Evolutionary conservation across 2,888 invertebrate genomes (phyloP), one percentile per base, ranked within the genome.

Genomic region (Amblyteles armatorius): DNA sequence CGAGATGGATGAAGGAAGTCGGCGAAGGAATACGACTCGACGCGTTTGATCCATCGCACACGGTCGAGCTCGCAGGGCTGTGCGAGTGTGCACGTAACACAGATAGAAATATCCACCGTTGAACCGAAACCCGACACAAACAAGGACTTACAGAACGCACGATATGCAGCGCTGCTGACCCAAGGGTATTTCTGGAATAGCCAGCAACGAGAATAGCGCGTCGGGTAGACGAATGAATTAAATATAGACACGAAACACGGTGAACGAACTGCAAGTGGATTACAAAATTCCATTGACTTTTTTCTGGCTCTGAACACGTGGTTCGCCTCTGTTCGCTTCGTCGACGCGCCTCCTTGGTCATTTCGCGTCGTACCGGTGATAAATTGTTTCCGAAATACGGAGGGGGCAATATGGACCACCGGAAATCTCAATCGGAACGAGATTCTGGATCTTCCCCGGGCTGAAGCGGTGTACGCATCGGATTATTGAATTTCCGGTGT

Each of bases 211-310:
- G 91, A 93, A 92, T 93, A 93, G 92, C 90, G 67, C 88, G 86
- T 86, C 88, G 88, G 90, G 91, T 90, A 91, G 92, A 92, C 91
- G 91, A 88, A 86, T 92, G 92, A 91, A 92, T 93, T 92, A 92
- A 91, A 91, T 91, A 92, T 92, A 91, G 88, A 79, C 76, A 60
- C 63, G 72, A 80, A 85, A 82, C 68, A 85, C 89, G 91, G 91
- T 91, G 91, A 92, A 92, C 88, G 92, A 92, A 92, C 92, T 90
- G 77, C 88, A 89, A 90, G 87, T 87, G 86, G 88, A 90, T 89
- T 89, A 88, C 88, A 87, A 91, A 91, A 89, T 92, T 92, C 88
- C 88, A 90, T 89, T 80, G 67, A 85, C 72, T 19, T 33, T 44
- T 71, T 69, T 69, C 57, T 63, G 77, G 26, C 36, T 33, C 73